A percentile compares a stretch with the other conserved stretches of the same genome.
Evolutionary conservation across 2,888 invertebrate genomes (phyloP).

Genomic region (Calephelis perditalis): DNA sequence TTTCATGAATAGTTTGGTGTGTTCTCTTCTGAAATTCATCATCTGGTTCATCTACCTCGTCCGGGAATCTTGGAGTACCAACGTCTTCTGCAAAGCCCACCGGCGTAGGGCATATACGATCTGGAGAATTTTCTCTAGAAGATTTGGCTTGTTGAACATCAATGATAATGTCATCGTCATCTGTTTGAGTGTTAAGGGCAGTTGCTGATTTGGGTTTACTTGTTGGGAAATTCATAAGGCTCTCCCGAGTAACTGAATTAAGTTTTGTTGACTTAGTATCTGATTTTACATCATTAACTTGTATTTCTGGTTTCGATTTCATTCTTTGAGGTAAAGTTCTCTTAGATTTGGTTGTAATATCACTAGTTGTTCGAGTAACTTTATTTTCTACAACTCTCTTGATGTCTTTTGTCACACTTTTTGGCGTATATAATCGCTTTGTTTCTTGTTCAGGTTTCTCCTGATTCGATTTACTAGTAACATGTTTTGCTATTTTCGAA

Average conservation of each 20-base stretch:
- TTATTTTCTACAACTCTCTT: conserved; percentile 61
- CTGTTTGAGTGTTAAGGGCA: conserved; percentile 67
- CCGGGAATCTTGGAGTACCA: conserved; percentile 83
- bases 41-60: conserved; percentile 86
- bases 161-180: conserved; percentile 80
- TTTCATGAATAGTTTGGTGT: conserved; percentile 74
- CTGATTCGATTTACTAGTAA: conserved; percentile 38
- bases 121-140: conserved; percentile 86
- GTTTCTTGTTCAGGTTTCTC: conserved; percentile 47
- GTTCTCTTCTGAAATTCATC: conserved; percentile 72
- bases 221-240: conserved; percentile 51
- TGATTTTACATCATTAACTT: conserved; percentile 54
- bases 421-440: conserved; percentile 49
- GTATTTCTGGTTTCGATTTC: conserved; percentile 71
- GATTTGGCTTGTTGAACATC: conserved; percentile 86
- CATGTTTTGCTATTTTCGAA: conserved; percentile 41
- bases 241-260: conserved; percentile 40
- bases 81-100: conserved; percentile 78
- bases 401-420: conserved; percentile 52
- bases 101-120: conserved; percentile 83
- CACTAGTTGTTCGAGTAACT: conserved; percentile 77
- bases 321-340: conserved; percentile 61
- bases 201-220: conserved; percentile 70
- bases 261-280: conserved; percentile 37
- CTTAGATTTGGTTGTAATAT: conserved; percentile 73